These are phyloP conservation scores for Acomys russatus DNA, from an alignment of 2,797 vertebrate genomes.

Conservation along the genomic window DNA sequence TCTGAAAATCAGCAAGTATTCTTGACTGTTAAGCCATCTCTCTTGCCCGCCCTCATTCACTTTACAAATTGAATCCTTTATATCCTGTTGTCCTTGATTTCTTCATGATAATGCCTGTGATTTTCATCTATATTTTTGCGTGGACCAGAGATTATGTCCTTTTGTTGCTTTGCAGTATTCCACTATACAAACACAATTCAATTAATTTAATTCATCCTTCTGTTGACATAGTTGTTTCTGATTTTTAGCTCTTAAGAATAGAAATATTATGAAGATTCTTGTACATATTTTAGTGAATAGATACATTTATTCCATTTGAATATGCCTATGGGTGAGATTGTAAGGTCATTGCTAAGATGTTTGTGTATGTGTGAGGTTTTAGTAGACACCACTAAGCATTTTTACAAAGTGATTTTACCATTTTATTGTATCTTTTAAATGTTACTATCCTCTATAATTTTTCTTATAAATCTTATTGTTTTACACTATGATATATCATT, in stretches of 20 bases:
- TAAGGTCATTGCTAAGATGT: not conserved
- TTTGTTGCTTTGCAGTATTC: conserved; percentile 36
- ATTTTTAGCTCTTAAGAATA: conserved; percentile 48
- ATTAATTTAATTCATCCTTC: conserved; percentile 32
- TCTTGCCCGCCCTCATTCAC: not conserved
- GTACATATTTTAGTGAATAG: not conserved
- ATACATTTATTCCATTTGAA: conserved; percentile 47
- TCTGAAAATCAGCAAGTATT: not conserved
- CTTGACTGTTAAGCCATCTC: not conserved
- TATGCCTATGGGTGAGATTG: not conserved
- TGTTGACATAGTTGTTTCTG: conserved; percentile 21
- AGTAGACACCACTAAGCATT: conserved; percentile 27
- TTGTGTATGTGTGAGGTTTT: not conserved
- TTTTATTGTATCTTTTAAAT: not conserved
- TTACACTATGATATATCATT: not conserved
- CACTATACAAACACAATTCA: not conserved
- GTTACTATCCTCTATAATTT: not conserved
- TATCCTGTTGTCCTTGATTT: conserved; percentile 8
- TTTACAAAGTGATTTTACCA: conserved; percentile 20
- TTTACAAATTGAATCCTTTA: conserved; percentile 19
- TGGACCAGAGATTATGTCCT: conserved; percentile 8
- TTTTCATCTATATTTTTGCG: not conserved
- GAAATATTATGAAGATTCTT: conserved; percentile 15
- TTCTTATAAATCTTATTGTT: conserved; percentile 31
- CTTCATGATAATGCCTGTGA: conserved; percentile 22